Evolutionary conservation across 2,888 invertebrate genomes (phyloP), one percentile per base, ranked within the genome.

Genomic region (Pachycephus smyrnensis): DNA sequence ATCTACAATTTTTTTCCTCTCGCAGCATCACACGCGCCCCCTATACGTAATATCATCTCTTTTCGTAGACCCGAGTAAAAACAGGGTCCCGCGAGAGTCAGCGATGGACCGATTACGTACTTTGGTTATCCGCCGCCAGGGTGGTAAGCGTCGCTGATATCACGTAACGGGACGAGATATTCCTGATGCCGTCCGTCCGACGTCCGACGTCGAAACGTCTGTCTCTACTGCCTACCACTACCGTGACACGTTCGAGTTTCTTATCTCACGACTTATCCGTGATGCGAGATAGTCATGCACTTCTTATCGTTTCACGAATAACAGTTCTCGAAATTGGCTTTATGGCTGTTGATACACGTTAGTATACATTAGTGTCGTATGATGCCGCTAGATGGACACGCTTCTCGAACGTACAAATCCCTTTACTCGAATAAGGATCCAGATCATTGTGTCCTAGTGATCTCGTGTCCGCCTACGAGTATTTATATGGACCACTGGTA

Each of bases 261-360:
- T 55, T 55, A 55, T 55, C 55, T 55, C 55, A 55, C 55, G 55
- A 23, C 55, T 55, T 55, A 55, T 55, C 55, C 55, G 9, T 55
- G 55, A 4, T 55, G 55, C 15, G 78, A 78, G 73, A 73, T 77
- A 79, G 73, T 76, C 73, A 77, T 76, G 80, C 81, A 78, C 75
- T 75, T 73, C 68, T 82, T 83, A 82, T 83, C 82, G 79, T 76
- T 75, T 75, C 83, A 81, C 82, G 87, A 85, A 86, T 85, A 87
- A 86, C 86, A 86, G 80, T 88, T 86, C 84, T 84, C 81, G 84
- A 88, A 88, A 88, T 84, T 85, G 82, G 76, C 80, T 82, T 81
- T 78, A 81, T 82, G 81, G 77, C 75, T 78, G 71, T 78, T 75
- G 81, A 83, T 80, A 83, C 55, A 55, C 55, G 23, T 55, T 55